phyloP scores from a whole-genome alignment of 2,888 invertebrate genomes.

The Lacanobia wlatinum region DNA sequence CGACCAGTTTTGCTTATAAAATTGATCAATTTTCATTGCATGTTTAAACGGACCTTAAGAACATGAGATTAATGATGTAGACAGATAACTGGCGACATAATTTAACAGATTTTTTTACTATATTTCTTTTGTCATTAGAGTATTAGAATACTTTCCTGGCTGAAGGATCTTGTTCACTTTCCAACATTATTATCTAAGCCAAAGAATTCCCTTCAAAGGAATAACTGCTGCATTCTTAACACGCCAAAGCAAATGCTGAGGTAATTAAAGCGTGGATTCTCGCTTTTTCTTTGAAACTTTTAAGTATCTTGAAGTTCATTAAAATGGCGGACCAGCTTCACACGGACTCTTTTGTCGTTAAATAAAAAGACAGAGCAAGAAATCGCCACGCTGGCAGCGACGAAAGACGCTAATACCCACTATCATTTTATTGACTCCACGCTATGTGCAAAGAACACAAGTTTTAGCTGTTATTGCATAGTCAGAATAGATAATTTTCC shows the following conservation, averaged over 20 bases:
- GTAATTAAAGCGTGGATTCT: conserved; percentile 68
- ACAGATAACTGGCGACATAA: neutral
- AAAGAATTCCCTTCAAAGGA: conserved; percentile 28
- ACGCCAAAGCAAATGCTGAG: conserved; percentile 65
- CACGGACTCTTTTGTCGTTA: conserved; percentile 58
- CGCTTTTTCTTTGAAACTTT: conserved; percentile 70
- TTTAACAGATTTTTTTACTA: too few relatives aligned
- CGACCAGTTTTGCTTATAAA: too few relatives aligned
- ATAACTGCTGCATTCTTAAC: conserved; percentile 62
- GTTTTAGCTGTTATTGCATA: too few relatives aligned
- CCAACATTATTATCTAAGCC: neutral
- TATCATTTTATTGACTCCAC: neutral
- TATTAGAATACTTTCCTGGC: neutral
- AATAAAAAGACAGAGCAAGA: conserved; percentile 48
- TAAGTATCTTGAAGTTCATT: conserved; percentile 71
- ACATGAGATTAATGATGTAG: too few relatives aligned
- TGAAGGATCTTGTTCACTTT: conserved; percentile 3
- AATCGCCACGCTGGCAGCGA: neutral
- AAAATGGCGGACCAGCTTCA: conserved; percentile 64
- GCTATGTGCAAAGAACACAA: neutral
- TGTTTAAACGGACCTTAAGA: too few relatives aligned
- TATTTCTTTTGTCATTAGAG: too few relatives aligned
- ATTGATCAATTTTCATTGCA: too few relatives aligned
- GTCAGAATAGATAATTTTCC: too few relatives aligned
- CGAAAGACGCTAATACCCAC: neutral